Percentiles rank a stretch among this genome's conserved stretches.
These are phyloP conservation scores for Drosophila emarginata DNA, from an alignment of 2,888 invertebrate genomes.

Conservation along the genomic window DNA sequence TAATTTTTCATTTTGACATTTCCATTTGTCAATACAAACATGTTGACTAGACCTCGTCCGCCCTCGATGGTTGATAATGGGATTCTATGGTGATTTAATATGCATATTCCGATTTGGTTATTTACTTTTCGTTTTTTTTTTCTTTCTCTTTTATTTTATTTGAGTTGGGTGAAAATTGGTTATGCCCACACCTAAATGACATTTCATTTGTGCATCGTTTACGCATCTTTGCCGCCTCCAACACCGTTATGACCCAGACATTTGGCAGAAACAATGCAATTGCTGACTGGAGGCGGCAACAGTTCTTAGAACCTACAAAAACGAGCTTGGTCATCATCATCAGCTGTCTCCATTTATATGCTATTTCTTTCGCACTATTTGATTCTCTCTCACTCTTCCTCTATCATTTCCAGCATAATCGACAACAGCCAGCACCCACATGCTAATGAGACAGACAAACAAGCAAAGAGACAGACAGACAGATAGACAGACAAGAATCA, in stretches of 20 bases:
- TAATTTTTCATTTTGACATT: constrained; percentile 79
- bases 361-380: neutral
- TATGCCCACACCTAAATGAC: constrained; percentile 30
- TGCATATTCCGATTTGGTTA: constrained; percentile 36
- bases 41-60: constrained; percentile 56
- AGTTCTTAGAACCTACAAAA: constrained; percentile 33
- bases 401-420: constrained; percentile 23
- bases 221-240: constrained; percentile 43
- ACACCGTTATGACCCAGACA: constrained; percentile 50
- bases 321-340: constrained; percentile 59
- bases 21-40: constrained; percentile 76
- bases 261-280: constrained; percentile 32
- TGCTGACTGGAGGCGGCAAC: constrained; percentile 35
- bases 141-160: neutral
- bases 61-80: constrained; percentile 48
- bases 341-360: constrained; percentile 5
- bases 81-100: constrained; percentile 54
- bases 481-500: neutral
- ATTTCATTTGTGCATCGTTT: constrained; percentile 60
- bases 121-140: constrained; percentile 14
- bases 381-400: neutral
- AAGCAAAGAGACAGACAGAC: constrained; percentile 8
- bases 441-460: constrained; percentile 61
- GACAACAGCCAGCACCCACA: constrained; percentile 51
- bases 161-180: neutral